A percentile compares a stretch with the other conserved stretches of the same genome.
Conservation (phyloP, 2,888 invertebrate genomes). For the Scaptomyza cyrtandrae region DNA sequence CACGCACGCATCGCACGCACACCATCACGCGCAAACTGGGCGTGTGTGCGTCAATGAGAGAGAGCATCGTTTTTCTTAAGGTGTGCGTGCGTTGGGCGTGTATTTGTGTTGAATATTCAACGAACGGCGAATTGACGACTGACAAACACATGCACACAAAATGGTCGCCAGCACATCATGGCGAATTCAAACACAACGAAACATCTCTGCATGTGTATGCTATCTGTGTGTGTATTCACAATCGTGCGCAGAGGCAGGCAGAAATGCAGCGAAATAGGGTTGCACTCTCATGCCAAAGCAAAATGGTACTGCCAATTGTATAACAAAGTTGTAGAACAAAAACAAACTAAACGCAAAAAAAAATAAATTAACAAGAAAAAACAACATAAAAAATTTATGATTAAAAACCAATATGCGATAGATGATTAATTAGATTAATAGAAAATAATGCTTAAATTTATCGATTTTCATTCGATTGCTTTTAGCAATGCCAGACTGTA, state of each 20-base stretch:
- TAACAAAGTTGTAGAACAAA: slow-evolving; percentile 55
- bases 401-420: slow-evolving; percentile 51
- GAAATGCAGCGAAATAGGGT: slow-evolving; percentile 63
- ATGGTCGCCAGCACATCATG: slow-evolving; percentile 51
- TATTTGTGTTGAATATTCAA: slow-evolving; percentile 59
- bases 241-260: slow-evolving; percentile 56
- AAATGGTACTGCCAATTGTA: slow-evolving; percentile 61
- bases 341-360: slow-evolving; percentile 47
- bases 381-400: slow-evolving; percentile 45
- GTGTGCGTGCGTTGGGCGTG: slow-evolving; percentile 54
- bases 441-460: slow-evolving; percentile 45
- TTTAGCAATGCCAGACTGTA: slow-evolving; percentile 56
- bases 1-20: slow-evolving; percentile 73
- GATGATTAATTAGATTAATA: slow-evolving; percentile 48
- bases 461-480: slow-evolving; percentile 73
- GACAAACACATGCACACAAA: slow-evolving; percentile 66
- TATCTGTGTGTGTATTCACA: slow-evolving; percentile 49
- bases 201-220: slow-evolving; percentile 25
- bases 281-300: slow-evolving; percentile 59
- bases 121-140: slow-evolving; percentile 66
- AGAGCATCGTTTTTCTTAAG: slow-evolving; percentile 28
- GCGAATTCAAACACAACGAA: slow-evolving; percentile 67
- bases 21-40: slow-evolving; percentile 48
- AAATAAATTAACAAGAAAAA: slow-evolving; percentile 46
- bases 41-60: slow-evolving; percentile 61